A percentile compares a stretch with the other conserved stretches of the same genome.
Evolutionary conservation across 2,113 vertebrate species (phyloP).

Genomic region (Hirundichthys speculiger): DNA sequence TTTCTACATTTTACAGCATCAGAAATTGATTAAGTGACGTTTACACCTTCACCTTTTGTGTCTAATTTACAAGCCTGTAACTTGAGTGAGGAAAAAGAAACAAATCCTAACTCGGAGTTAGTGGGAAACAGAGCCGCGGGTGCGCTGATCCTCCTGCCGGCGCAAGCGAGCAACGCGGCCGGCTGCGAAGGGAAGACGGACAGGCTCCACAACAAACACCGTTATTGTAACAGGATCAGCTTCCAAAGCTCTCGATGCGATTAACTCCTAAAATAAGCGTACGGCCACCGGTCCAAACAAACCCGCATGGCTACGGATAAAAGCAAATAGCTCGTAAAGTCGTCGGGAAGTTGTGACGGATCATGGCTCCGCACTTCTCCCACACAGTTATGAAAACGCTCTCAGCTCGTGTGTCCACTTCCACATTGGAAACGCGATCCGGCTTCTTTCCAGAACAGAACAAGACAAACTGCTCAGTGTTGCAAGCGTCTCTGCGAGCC

Average conservation of each 20-base stretch:
- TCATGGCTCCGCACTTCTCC: slow-evolving; percentile 61
- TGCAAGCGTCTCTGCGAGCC: background rate
- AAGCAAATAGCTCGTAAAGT: slow-evolving; percentile 49
- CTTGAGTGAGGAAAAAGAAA: background rate
- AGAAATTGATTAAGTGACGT: background rate
- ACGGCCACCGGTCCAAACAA: background rate
- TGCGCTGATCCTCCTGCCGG: slow-evolving; percentile 25
- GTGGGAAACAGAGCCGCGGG: slow-evolving; percentile 3
- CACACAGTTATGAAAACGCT: slow-evolving; percentile 20
- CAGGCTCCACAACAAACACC: background rate
- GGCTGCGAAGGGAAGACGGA: background rate
- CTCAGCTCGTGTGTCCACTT: slow-evolving; percentile 7
- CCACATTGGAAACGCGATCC: background rate
- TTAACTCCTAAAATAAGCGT: slow-evolving; percentile 6
- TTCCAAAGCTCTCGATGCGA: background rate
- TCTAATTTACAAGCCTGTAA: background rate
- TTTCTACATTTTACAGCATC: background rate
- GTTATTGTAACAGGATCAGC: background rate
- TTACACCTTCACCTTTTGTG: slow-evolving; percentile 5
- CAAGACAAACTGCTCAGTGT: slow-evolving; percentile 26
- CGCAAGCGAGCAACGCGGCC: slow-evolving; percentile 37
- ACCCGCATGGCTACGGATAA: slow-evolving; percentile 27
- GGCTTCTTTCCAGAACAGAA: background rate
- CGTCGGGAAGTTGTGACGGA: slow-evolving; percentile 66
- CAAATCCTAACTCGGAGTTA: slow-evolving; percentile 1